Evolutionary conservation across 2,113 vertebrate genomes (phyloP).

Genomic region (Panthera tigris): DNA sequence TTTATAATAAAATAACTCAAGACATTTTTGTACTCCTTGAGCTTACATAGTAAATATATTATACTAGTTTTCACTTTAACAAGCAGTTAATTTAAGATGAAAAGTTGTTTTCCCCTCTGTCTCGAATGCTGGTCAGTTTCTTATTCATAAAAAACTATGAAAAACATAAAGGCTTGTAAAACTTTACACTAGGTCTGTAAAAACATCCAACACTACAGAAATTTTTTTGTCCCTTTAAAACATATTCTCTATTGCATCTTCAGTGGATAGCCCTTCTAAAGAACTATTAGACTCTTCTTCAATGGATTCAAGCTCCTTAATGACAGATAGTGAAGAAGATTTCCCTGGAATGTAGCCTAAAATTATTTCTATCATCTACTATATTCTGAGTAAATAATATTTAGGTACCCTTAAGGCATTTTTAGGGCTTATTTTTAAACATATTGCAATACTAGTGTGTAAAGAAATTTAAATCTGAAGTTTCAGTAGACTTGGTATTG

Average conservation of each 20-base stretch:
- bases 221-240: background rate
- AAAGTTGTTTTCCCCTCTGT: background rate
- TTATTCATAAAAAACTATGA: slow-evolving; percentile 19
- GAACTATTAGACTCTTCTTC: background rate
- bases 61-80: background rate
- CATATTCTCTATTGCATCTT: background rate
- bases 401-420: slow-evolving; percentile 56
- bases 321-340: slow-evolving; percentile 21
- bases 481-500: slow-evolving; percentile 44
- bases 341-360: background rate
- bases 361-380: slow-evolving; percentile 62
- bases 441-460: background rate
- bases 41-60: background rate
- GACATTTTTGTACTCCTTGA: background rate
- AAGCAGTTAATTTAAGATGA: slow-evolving; percentile 45
- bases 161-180: slow-evolving; percentile 25
- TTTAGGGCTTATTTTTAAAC: slow-evolving; percentile 75
- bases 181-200: background rate
- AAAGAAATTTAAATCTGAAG: slow-evolving; percentile 70
- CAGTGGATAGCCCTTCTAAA: background rate
- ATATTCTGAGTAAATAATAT: slow-evolving; percentile 57
- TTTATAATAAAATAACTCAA: slow-evolving; percentile 40
- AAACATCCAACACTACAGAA: background rate
- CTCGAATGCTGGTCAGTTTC: slow-evolving; percentile 27
- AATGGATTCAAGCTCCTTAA: background rate